phyloP scores from a whole-genome alignment of 2,888 invertebrate genomes.

The Acleris holmiana region DNA sequence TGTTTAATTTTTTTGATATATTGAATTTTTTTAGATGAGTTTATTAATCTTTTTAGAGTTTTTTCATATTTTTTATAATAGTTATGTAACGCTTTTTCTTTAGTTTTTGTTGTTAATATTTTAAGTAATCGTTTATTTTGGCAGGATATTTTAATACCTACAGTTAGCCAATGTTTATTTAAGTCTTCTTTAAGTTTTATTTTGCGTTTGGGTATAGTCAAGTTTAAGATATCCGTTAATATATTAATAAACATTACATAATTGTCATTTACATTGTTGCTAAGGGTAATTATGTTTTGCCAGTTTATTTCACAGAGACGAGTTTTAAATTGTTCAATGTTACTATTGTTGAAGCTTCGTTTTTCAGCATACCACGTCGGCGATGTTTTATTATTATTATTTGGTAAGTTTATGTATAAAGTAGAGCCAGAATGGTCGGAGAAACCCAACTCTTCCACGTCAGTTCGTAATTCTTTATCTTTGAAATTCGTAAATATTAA shows the following conservation, averaged over 20 bases:
- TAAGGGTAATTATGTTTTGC: not conserved
- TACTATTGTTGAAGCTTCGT: not conserved
- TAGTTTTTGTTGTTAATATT: conserved; percentile 6
- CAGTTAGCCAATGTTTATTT: conserved; percentile 14
- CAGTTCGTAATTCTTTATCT: not conserved
- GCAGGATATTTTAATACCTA: conserved; percentile 8
- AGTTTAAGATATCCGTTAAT: not conserved
- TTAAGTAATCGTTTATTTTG: conserved; percentile 18
- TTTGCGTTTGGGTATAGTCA: conserved; percentile 3
- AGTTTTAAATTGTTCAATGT: not conserved
- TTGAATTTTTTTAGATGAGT: conserved; percentile 7
- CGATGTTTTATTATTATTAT: not conserved
- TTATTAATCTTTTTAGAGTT: conserved; percentile 10
- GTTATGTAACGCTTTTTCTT: conserved; percentile 1
- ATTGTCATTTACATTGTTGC: not conserved
- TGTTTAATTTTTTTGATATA: conserved; percentile 9
- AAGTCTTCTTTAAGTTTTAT: conserved; percentile 5
- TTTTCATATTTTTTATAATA: conserved; percentile 25
- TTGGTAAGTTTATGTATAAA: not conserved
- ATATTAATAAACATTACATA: not conserved
- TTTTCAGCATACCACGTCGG: not conserved
- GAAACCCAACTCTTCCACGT: conserved; percentile 9
- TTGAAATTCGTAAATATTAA: conserved; percentile 19
- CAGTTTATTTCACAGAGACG: not conserved
- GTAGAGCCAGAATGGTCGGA: conserved; percentile 6